Percentiles rank a stretch among this genome's conserved stretches.
Evolutionary conservation across 2,797 vertebrate genomes (phyloP).

Genomic region (Siniperca obscura): DNA sequence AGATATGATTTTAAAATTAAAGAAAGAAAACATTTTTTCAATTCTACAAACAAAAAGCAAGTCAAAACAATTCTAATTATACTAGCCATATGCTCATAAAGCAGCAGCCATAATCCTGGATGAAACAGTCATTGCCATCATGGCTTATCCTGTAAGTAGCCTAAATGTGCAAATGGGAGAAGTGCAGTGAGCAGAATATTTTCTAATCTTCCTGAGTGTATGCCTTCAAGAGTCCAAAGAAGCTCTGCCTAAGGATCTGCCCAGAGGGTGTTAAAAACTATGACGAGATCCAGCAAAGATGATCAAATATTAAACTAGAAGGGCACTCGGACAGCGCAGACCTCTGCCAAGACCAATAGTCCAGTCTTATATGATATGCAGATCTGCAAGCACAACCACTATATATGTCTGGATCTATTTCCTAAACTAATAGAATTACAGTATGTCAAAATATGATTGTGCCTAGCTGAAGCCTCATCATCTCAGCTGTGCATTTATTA

Average conservation of each 20-base stretch:
- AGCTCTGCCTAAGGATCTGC: not conserved
- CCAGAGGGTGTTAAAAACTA: not conserved
- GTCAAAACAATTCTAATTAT: not conserved
- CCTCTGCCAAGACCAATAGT: no score
- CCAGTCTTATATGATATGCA: no score
- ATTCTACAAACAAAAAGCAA: not conserved
- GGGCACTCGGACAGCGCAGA: no score
- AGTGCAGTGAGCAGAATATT: not conserved
- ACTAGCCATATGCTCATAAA: not conserved
- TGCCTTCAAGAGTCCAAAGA: not conserved
- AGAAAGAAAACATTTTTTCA: not conserved
- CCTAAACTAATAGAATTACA: no score
- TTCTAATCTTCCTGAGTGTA: not conserved
- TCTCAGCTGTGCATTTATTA: no score
- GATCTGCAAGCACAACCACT: no score
- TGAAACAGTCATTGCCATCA: not conserved
- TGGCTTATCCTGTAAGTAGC: not conserved
- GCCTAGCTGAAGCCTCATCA: no score
- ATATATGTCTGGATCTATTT: no score
- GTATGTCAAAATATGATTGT: no score
- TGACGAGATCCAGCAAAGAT: constrained; percentile 15
- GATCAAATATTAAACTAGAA: constrained; percentile 34
- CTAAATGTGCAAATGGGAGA: constrained; percentile 16
- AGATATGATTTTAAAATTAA: not conserved
- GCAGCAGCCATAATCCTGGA: constrained; percentile 11